A percentile compares a stretch with the other conserved stretches of the same genome.
Evolutionary conservation across 2,888 invertebrate species (phyloP).

Genomic region (Halictus ligatus): DNA sequence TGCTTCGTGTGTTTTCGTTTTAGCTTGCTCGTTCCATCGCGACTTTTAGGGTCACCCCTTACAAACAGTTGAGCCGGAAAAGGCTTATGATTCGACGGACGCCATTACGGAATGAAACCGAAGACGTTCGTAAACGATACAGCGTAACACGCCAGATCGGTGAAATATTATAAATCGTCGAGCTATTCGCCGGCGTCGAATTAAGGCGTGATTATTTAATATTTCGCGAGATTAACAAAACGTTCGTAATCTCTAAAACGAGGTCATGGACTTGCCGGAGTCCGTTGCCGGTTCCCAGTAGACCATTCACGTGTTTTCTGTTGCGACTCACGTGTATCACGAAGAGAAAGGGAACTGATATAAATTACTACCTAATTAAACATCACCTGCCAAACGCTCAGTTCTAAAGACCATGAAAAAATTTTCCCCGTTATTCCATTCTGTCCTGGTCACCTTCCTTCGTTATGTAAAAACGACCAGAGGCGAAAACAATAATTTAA

Average conservation of each 20-base stretch:
- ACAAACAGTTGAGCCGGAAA: not conserved
- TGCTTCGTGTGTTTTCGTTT: not conserved
- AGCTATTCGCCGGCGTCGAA: not conserved
- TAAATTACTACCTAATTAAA: conserved; percentile 41
- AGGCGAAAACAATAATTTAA: too few species aligned
- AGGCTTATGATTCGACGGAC: not conserved
- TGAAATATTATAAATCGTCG: not conserved
- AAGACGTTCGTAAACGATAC: not conserved
- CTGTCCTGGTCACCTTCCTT: too few species aligned
- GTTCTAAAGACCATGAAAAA: not conserved
- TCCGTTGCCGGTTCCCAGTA: conserved; percentile 61
- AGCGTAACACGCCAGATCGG: not conserved
- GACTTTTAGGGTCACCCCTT: not conserved
- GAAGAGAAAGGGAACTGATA: conserved; percentile 55
- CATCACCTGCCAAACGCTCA: not conserved
- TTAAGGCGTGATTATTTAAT: conserved; percentile 1
- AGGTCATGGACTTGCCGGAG: conserved; percentile 50
- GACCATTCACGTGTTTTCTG: conserved; percentile 75
- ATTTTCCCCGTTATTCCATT: not conserved
- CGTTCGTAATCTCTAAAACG: conserved; percentile 34
- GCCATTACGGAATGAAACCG: not conserved
- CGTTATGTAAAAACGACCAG: not conserved
- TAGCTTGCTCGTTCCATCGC: not conserved
- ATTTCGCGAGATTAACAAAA: conserved; percentile 33
- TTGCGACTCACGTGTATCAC: conserved; percentile 54